Evolutionary conservation across 2,797 vertebrate genomes (phyloP).

Genomic region (Benthosema pterotum): DNA sequence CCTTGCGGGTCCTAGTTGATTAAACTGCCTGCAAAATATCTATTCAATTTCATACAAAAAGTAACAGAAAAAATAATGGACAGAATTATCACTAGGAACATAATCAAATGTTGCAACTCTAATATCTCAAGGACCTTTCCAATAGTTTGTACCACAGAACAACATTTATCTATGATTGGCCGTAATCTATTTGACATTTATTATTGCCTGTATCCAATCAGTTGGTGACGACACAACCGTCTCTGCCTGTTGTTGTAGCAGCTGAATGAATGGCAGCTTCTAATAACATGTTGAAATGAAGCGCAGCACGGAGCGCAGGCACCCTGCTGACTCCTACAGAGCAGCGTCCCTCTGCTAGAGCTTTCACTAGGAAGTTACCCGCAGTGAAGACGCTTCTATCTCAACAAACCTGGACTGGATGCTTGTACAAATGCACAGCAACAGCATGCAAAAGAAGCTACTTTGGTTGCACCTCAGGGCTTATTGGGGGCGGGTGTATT

Average conservation of each 20-base stretch:
- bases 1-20: no score
- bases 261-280: conserved; percentile 52
- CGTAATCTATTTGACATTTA: conserved; percentile 42
- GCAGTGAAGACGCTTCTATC: conserved; percentile 51
- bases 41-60: no score
- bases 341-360: conserved; percentile 37
- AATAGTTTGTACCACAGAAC: conserved; percentile 1
- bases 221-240: conserved; percentile 41
- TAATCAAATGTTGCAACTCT: no score
- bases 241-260: conserved; percentile 37
- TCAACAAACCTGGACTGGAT: conserved; percentile 57
- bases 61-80: no score
- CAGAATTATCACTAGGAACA: no score
- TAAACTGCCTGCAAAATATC: no score
- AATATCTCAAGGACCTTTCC: not conserved
- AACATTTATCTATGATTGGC: conserved; percentile 26
- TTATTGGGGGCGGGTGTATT: conserved; percentile 37
- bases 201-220: conserved; percentile 56
- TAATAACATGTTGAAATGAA: conserved; percentile 61
- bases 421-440: conserved; percentile 48
- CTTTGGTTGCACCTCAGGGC: conserved; percentile 33
- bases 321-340: conserved; percentile 56
- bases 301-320: conserved; percentile 44
- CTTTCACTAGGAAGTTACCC: conserved; percentile 61
- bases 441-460: conserved; percentile 37